phyloP scores from a whole-genome alignment of 2,113 vertebrate species.

The Brienomyrus brachyistius region DNA sequence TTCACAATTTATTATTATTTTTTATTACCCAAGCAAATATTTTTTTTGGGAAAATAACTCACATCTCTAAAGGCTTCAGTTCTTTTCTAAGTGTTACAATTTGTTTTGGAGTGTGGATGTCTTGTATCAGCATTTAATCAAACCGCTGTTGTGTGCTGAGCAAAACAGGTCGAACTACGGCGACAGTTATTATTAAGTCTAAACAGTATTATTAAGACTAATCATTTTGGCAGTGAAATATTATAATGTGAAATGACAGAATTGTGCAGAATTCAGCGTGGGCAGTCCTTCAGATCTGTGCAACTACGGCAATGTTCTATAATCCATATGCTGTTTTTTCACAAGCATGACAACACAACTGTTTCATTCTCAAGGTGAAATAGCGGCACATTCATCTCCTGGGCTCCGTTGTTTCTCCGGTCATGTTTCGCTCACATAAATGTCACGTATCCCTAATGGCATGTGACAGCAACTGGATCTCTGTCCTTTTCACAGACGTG shows the following conservation, averaged over 20 bases:
- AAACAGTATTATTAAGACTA: neutral
- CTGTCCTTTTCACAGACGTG: constrained; percentile 1
- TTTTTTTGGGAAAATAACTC: neutral
- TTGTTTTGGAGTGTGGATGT: neutral
- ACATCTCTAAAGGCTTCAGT: neutral
- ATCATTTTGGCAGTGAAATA: neutral
- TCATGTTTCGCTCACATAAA: neutral
- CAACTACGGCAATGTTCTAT: neutral
- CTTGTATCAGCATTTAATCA: neutral
- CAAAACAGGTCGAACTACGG: neutral
- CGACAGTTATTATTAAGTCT: neutral
- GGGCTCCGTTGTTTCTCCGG: neutral
- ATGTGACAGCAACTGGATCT: neutral
- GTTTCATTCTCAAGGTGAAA: neutral
- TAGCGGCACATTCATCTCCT: neutral
- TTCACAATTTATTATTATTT: neutral
- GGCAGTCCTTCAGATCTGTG: neutral
- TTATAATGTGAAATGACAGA: neutral
- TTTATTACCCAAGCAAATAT: neutral
- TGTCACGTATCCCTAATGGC: neutral
- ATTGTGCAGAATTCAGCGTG: neutral
- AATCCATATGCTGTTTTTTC: neutral
- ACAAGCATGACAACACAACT: neutral
- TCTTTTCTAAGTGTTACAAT: neutral
- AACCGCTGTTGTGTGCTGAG: neutral